Percentiles rank a stretch among this genome's conserved stretches.
Conservation (phyloP, 1,140 invertebrate genomes). For the Drosophila biarmipes region DNA sequence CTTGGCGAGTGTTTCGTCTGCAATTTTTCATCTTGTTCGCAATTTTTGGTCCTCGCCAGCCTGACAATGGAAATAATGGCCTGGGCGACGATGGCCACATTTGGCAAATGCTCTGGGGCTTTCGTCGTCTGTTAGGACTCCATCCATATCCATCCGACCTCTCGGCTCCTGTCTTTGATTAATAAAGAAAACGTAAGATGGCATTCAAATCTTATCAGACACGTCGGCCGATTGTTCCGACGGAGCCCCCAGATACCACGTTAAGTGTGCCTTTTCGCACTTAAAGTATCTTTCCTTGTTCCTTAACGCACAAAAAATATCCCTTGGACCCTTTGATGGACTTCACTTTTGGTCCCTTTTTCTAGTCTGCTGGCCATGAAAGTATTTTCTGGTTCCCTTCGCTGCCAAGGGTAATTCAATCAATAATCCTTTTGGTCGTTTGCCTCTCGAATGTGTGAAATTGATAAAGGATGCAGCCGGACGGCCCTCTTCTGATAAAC, state of each 20-base stretch:
- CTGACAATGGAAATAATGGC: slow-evolving; percentile 23
- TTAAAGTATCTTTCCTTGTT: slow-evolving; percentile 58
- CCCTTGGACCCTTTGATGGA: slow-evolving; percentile 1
- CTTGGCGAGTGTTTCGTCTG: slow-evolving; percentile 8
- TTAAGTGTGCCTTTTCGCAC: slow-evolving; percentile 1
- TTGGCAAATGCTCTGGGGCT: slow-evolving; percentile 32
- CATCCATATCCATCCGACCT: slow-evolving; percentile 1
- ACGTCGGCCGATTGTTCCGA: slow-evolving; percentile 13
- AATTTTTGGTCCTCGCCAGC: slow-evolving; percentile 11
- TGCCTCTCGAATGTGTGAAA: slow-evolving; percentile 58
- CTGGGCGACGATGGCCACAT: slow-evolving; percentile 40
- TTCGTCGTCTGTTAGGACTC: slow-evolving; percentile 8
- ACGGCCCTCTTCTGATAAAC: slow-evolving; percentile 15
- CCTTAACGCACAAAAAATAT: slow-evolving; percentile 16
- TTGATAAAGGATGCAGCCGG: slow-evolving; percentile 53
- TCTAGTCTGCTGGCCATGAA: slow-evolving; percentile 73
- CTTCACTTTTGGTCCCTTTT: slow-evolving; percentile 39
- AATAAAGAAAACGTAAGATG: slow-evolving; percentile 48
- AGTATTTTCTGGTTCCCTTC: slow-evolving; percentile 48
- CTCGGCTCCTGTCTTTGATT: slow-evolving; percentile 33
- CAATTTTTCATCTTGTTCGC: slow-evolving; percentile 18
- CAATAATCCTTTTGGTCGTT: slow-evolving; percentile 60
- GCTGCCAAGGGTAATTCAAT: slow-evolving; percentile 51
- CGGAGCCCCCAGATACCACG: not conserved
- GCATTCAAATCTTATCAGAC: slow-evolving; percentile 53